Evolutionary conservation across 92 coral and sea anemone genomes (phyloP).

Genomic region (Palythoa grandis): DNA sequence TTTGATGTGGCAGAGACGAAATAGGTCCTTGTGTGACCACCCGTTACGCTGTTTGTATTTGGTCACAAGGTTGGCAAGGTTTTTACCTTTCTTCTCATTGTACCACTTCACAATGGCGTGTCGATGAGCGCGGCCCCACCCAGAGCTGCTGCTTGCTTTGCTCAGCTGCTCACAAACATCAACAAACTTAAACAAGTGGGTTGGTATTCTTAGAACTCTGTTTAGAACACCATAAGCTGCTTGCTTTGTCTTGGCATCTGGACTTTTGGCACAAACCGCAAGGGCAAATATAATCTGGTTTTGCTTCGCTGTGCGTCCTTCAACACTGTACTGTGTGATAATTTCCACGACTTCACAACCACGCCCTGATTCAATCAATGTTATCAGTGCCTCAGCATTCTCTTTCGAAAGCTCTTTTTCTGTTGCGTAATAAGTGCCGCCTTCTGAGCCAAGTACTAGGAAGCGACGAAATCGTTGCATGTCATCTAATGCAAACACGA

Average conservation of each 20-base stretch:
- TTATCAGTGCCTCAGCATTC: slow-evolving; percentile 77
- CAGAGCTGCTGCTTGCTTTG: slow-evolving; percentile 63
- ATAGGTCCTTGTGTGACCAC: slow-evolving; percentile 91
- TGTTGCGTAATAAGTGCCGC: slow-evolving; percentile 76
- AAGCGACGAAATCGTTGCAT: slow-evolving; percentile 79
- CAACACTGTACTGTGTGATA: slow-evolving; percentile 77
- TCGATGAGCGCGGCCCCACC: slow-evolving; percentile 98
- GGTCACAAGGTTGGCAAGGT: slow-evolving; percentile 77
- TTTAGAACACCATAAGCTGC: slow-evolving; percentile 79
- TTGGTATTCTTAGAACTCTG: slow-evolving; percentile 84
- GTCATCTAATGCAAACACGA: slow-evolving; percentile 85
- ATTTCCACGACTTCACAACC: slow-evolving; percentile 79
- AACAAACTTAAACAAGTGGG: slow-evolving; percentile 85
- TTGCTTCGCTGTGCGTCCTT: slow-evolving; percentile 90
- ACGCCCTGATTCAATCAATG: slow-evolving; percentile 74
- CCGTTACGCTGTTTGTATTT: slow-evolving; percentile 94
- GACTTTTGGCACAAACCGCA: slow-evolving; percentile 83
- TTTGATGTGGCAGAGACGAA: slow-evolving; percentile 90
- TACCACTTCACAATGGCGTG: slow-evolving; percentile 93
- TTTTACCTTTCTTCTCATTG: slow-evolving; percentile 66
- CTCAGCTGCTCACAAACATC: slow-evolving; percentile 76
- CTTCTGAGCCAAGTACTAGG: slow-evolving; percentile 89
- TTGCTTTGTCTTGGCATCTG: slow-evolving; percentile 72
- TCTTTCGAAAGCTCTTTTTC: slow-evolving; percentile 61
- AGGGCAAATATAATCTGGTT: slow-evolving; percentile 80